Evolutionary conservation across 2,113 vertebrate species (phyloP).

Genomic region (Oryzias woworae): DNA sequence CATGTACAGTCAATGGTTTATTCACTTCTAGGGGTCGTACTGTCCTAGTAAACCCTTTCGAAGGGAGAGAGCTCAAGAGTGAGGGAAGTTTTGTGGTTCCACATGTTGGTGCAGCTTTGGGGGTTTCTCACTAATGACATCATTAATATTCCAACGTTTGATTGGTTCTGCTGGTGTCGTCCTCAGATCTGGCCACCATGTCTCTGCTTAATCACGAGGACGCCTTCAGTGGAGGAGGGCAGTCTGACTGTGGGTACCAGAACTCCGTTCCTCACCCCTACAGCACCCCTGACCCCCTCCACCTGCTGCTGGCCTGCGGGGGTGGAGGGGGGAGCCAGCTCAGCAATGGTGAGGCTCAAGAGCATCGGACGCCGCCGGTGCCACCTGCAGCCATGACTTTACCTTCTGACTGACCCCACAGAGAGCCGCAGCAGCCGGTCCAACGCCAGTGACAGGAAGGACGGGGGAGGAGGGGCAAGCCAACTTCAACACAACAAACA

Average conservation of each 20-base stretch:
- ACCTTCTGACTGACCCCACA: constrained; percentile 42
- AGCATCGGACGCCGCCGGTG: too few species aligned
- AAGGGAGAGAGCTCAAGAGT: too few species aligned
- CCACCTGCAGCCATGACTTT: not conserved
- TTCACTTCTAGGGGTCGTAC: too few species aligned
- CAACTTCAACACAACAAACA: constrained; percentile 81
- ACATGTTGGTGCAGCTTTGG: too few species aligned
- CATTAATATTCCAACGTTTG: not conserved
- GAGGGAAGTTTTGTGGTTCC: too few species aligned
- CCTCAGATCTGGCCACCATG: constrained; percentile 86
- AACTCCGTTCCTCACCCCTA: constrained; percentile 89
- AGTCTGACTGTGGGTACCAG: constrained; percentile 89
- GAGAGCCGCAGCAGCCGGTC: constrained; percentile 92
- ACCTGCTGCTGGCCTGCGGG: constrained; percentile 72
- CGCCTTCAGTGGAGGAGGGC: constrained; percentile 80
- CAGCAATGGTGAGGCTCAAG: constrained; percentile 82
- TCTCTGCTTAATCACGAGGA: constrained; percentile 88
- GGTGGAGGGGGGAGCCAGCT: constrained; percentile 80
- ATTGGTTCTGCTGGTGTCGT: not conserved
- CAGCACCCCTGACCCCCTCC: constrained; percentile 82
- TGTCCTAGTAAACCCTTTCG: too few species aligned
- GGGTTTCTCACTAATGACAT: too few species aligned
- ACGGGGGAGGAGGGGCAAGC: constrained; percentile 76
- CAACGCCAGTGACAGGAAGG: constrained; percentile 80
- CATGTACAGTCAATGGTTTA: too few species aligned